Base-by-base conservation (phyloP, 2,797 vertebrate genomes). In the Erithacus rubecula region DNA sequence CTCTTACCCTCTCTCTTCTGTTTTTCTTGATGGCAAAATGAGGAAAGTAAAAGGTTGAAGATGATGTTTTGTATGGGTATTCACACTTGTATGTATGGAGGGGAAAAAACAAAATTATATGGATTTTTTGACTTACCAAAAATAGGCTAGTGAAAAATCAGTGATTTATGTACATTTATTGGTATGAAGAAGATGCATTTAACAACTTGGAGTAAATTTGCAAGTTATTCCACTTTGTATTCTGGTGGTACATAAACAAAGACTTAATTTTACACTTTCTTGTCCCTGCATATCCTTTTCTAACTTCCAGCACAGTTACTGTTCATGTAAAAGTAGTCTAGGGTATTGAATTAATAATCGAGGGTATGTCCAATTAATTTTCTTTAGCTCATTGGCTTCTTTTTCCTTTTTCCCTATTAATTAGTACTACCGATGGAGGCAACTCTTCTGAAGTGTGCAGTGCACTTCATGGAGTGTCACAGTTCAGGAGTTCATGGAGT, bases 401-500 rank as follows among this genome's bases (percentile, higher is more conserved):
- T 30, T 32, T 34, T 46, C 46, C 16, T 32, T 46, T 74, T 41
- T 19, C 9, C 1, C 19, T 53, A 15, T 46, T 53, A 60, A n/a
- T 74, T 90, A 72, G n/a, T 43, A 37, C 18, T n/a, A 27, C 11
- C 46, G 15, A 9, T 65, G 39, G 17, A 79, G 16, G 36, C 63
- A 62, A 0, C 55, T 65, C 39, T 24, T 60, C 49, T 46, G 20
- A 67, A 47, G 41, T 16, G 21, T 55, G 53, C 43, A 2, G 0
- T 43, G 26, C 14, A 24, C 27, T 47, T 47, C 24, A 67, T 67
- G 4, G 26, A 26, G 37, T 23, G 10, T 78, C 41, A 8, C 26
- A n/a, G 19, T 41, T 71, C 0, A 1, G 53, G 51, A 64, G 12
- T 47, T n/a, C n/a, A n/a, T n/a, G n/a, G n/a, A n/a, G n/a, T n/a